Percentiles rank a stretch among this genome's conserved stretches.
These are phyloP conservation scores for Sebastes schlegelii DNA, from an alignment of 2,113 vertebrate species.

Conservation along the genomic window DNA sequence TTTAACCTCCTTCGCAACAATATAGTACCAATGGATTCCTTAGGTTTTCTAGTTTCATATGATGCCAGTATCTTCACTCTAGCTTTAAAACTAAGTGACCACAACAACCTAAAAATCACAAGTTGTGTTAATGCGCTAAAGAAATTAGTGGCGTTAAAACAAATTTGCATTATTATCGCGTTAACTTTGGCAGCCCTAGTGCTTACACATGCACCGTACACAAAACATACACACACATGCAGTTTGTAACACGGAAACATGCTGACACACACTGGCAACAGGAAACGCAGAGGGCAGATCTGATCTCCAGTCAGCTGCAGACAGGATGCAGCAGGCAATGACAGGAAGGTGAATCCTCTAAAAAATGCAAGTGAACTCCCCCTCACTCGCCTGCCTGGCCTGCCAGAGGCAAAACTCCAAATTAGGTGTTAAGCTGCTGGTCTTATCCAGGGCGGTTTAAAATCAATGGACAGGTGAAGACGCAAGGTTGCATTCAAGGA, in stretches of 20 bases:
- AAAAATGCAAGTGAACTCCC: conserved; percentile 27
- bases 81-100: too few species aligned
- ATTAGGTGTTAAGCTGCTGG: conserved; percentile 25
- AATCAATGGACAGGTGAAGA: conserved; percentile 19
- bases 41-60: too few species aligned
- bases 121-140: too few species aligned
- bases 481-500: conserved; percentile 45
- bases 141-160: too few species aligned
- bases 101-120: too few species aligned
- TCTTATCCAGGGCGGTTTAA: conserved; percentile 21
- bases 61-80: too few species aligned
- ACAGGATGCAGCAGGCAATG: conserved; percentile 39
- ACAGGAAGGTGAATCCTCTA: conserved; percentile 27
- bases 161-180: too few species aligned
- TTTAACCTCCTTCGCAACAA: too few species aligned
- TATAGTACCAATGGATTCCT: too few species aligned
- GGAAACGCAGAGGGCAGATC: conserved; percentile 39
- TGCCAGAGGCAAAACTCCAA: conserved; percentile 21
- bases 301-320: conserved; percentile 49
- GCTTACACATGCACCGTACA: too few species aligned
- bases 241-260: conserved; percentile 5
- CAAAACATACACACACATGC: not conserved
- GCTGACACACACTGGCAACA: conserved; percentile 29
- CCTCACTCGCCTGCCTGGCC: conserved; percentile 4
- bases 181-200: too few species aligned